Percentiles rank a stretch among this genome's conserved stretches.
Conservation (phyloP, 2,113 vertebrate species). For the Bos javanicus region DNA sequence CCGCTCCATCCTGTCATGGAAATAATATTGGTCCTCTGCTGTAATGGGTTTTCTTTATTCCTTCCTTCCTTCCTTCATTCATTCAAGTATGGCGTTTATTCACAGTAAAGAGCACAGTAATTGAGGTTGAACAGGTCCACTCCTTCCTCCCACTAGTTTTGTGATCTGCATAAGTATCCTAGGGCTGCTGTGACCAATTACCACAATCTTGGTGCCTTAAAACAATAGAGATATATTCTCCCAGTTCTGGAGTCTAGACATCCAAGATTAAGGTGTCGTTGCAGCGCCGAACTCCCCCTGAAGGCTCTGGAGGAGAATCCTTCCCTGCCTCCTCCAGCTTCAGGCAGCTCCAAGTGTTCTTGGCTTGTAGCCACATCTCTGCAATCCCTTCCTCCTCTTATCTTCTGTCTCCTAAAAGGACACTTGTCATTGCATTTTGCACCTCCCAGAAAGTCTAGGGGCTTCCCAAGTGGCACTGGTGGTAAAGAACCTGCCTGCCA, state of each 20-base stretch:
- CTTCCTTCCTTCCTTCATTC: too few relatives aligned
- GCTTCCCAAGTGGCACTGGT: neutral
- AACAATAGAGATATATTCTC: neutral
- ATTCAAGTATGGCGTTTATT: neutral
- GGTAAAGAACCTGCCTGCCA: neutral
- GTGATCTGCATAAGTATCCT: neutral
- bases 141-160: neutral
- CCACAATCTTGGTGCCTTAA: neutral
- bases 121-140: neutral
- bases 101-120: neutral
- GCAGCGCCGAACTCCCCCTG: rapidly evolving
- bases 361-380: neutral
- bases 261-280: neutral
- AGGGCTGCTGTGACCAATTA: neutral
- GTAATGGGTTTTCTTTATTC: neutral
- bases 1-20: neutral
- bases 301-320: neutral
- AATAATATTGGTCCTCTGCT: neutral
- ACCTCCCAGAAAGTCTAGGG: neutral
- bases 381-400: neutral
- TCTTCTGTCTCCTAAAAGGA: neutral
- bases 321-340: neutral
- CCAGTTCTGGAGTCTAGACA: neutral
- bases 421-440: neutral
- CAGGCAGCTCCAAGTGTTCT: neutral